Conservation (phyloP, 2,888 invertebrate species). For the Bellardia bayeri region DNA sequence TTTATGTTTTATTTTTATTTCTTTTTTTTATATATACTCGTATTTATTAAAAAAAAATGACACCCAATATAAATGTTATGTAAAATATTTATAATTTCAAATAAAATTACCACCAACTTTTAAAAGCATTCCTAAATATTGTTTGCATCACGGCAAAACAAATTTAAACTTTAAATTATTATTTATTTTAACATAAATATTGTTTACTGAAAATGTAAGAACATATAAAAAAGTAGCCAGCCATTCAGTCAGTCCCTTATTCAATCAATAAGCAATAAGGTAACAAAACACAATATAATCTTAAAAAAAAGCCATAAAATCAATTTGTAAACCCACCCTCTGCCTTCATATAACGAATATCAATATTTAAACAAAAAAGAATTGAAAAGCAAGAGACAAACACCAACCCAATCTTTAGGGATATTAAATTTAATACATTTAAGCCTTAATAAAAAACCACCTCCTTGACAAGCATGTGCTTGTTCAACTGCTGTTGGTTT, state of each 20-base stretch:
- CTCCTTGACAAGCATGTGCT: constrained; percentile 1
- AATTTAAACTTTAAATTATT: constrained; percentile 23
- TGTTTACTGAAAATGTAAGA: background rate
- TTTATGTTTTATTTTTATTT: background rate
- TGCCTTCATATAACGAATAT: background rate
- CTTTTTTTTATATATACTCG: constrained; percentile 6
- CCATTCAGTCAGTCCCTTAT: background rate
- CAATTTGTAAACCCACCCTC: constrained; percentile 68
- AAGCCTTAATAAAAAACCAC: constrained; percentile 61
- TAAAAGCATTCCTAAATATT: background rate
- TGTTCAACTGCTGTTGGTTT: background rate
- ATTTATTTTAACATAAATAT: constrained; percentile 28
- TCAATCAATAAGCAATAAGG: constrained; percentile 54
- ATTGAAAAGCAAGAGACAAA: constrained; percentile 38
- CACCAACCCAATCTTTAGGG: constrained; percentile 44
- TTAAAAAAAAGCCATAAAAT: constrained; percentile 49
- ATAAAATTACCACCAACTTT: background rate
- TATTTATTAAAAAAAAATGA: constrained; percentile 7
- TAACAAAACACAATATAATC: constrained; percentile 34
- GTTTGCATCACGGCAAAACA: background rate
- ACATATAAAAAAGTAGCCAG: background rate
- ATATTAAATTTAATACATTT: constrained; percentile 70
- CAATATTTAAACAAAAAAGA: constrained; percentile 7
- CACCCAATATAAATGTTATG: constrained; percentile 48
- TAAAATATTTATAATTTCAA: constrained; percentile 25